Conservation (phyloP, 37 sponge, comb jelly and placozoan genomes). For the Ephydatia muelleri region DNA sequence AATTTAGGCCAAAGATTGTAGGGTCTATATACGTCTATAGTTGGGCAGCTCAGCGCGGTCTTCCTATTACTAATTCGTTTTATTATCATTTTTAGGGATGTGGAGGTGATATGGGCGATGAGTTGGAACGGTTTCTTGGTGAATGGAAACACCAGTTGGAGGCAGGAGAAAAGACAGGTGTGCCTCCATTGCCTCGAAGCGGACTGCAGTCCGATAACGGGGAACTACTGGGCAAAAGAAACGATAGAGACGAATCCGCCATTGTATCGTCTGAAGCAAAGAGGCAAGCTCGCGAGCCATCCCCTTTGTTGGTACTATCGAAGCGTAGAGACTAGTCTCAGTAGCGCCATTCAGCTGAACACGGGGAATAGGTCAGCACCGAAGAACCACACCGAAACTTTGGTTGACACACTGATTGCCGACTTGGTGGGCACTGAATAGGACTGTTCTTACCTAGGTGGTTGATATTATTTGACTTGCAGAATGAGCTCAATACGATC, state of each 20-base stretch:
- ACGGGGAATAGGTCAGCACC: not conserved
- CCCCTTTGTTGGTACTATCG: constrained; percentile 34
- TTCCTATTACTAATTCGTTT: no score
- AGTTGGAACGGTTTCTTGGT: constrained; percentile 35
- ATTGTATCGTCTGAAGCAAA: not conserved
- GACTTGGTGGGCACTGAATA: constrained; percentile 66
- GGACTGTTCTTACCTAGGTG: not conserved
- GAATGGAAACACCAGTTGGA: constrained; percentile 43
- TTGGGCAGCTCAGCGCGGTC: no score
- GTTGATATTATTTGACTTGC: constrained; percentile 5
- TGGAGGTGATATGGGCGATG: not conserved
- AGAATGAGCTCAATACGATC: constrained; percentile 77
- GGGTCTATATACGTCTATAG: no score
- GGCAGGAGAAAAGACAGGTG: not conserved
- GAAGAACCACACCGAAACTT: constrained; percentile 13
- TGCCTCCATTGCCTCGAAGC: not conserved
- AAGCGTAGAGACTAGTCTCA: not conserved
- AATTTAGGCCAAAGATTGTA: no score
- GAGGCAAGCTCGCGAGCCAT: not conserved
- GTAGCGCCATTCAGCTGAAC: not conserved
- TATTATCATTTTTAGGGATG: no score
- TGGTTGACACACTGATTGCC: constrained; percentile 60
- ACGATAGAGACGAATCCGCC: not conserved
- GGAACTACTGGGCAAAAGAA: not conserved
- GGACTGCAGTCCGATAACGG: not conserved